phyloP scores from a whole-genome alignment of 2,113 vertebrate species.

The Elephantulus edwardii region DNA sequence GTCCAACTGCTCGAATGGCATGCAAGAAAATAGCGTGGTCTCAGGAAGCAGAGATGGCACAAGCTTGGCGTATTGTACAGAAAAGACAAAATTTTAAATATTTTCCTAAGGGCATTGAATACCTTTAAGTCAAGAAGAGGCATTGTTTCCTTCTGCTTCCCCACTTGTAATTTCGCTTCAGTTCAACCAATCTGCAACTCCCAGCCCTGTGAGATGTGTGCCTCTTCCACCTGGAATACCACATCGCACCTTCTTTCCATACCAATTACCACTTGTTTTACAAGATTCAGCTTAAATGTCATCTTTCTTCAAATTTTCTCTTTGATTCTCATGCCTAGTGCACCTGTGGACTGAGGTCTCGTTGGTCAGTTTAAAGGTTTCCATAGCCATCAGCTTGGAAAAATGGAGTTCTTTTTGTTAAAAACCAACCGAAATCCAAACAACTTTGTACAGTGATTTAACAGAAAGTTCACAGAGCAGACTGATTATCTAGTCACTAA shows the following conservation, averaged over 20 bases:
- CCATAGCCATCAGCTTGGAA: too few relatives aligned
- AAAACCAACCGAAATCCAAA: too few relatives aligned
- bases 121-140: not conserved
- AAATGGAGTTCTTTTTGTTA: too few relatives aligned
- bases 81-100: not conserved
- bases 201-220: not conserved
- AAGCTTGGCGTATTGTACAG: not conserved
- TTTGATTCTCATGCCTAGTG: not conserved
- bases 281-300: not conserved
- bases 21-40: not conserved
- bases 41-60: not conserved
- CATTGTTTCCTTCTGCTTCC: not conserved
- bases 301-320: not conserved
- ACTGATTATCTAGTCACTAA: too few relatives aligned
- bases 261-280: not conserved
- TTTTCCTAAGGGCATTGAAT: not conserved
- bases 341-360: too few relatives aligned
- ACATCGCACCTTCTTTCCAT: not conserved
- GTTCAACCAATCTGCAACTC: not conserved
- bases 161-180: not conserved
- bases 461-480: too few relatives aligned
- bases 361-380: too few relatives aligned
- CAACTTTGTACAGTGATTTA: too few relatives aligned
- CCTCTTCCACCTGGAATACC: not conserved
- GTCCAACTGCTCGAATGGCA: not conserved